Conservation (phyloP, 2,888 invertebrate genomes). For the Cataglyphis rosenhaueri region DNA sequence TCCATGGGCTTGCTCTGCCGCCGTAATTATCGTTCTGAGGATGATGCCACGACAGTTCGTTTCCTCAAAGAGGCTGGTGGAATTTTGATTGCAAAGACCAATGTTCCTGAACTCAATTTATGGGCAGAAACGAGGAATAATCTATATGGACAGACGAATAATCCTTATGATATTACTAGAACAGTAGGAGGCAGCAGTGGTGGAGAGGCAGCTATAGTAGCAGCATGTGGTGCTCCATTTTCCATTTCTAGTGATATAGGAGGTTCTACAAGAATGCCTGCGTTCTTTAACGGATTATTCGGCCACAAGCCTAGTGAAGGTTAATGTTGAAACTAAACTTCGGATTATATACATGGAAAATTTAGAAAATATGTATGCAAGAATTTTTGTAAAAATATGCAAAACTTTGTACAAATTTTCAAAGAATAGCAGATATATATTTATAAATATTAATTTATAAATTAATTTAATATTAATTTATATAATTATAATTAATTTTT, state of each 20-base stretch:
- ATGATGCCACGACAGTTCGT: slow-evolving; percentile 93
- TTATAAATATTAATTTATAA: too few species aligned
- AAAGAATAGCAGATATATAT: too few species aligned
- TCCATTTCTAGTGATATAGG: slow-evolving; percentile 97
- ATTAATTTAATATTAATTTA: too few species aligned
- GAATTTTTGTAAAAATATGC: too few species aligned
- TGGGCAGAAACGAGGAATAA: slow-evolving; percentile 97
- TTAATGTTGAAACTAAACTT: slow-evolving; percentile 81
- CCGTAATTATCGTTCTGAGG: slow-evolving; percentile 87
- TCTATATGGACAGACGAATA: slow-evolving; percentile 94
- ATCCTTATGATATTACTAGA: slow-evolving; percentile 95
- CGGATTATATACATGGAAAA: too few species aligned
- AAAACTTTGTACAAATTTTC: too few species aligned
- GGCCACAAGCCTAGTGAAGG: slow-evolving; percentile 92
- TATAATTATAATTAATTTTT: too few species aligned
- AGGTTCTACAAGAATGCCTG: slow-evolving; percentile 97
- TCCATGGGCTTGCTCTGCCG: slow-evolving; percentile 90
- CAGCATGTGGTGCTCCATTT: slow-evolving; percentile 93
- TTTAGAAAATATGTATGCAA: too few species aligned
- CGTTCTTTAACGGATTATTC: slow-evolving; percentile 95
- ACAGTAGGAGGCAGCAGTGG: slow-evolving; percentile 97
- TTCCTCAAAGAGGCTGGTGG: slow-evolving; percentile 93
- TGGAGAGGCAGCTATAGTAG: slow-evolving; percentile 92
- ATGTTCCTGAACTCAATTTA: slow-evolving; percentile 96
- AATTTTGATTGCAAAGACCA: slow-evolving; percentile 95